Evolutionary conservation across 2,797 vertebrate genomes (phyloP), one percentile per base, ranked within the genome.

Genomic region (Etheostoma nigrum): DNA sequence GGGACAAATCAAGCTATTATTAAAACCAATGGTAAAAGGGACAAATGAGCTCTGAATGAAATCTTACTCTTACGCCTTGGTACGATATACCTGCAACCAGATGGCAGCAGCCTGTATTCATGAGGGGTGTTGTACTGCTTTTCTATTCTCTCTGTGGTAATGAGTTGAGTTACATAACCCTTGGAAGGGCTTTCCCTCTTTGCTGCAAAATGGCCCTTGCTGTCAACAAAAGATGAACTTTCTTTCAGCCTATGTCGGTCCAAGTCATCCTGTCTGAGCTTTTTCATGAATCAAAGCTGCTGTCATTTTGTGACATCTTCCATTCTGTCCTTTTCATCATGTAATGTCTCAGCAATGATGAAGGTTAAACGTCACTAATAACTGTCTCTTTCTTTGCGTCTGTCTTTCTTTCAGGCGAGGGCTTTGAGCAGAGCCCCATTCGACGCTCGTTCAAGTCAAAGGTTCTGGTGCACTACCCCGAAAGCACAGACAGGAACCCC

Each of bases 361-460:
- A 75, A 79, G 67, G 79, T 76, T 58, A 83, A 40, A 67, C 40
- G 21, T 69, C 42, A 11, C 42, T 66, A 48, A 76, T 62, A 0
- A 53, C 44, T 52, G 42, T 42, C 45, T 66, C 33, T 66, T 19
- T 61, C 8, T 66, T 9, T 61, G 0, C 11, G 1, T n/a, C 23
- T 76, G 45, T 81, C 16, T 79, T 60, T 69, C 53, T 82, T 67
- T 36, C 93, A 98, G 98, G 97, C 66, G 98, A 99, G 89, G 96
- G 97, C 93, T 97, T 99, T 1, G 97, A 99, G 84, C 97, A 98
- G 95, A 99, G 96, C 84, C 98, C 98, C 25, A 90, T 99, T 71
- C 96, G 95, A 90, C 96, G 98, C 88, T 98, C 97, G 68, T 99
- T 99, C 92, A 99, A 97, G 89, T 99, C 98, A 51, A 99, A 97